Evolutionary conservation across 2,113 vertebrate species (phyloP).

Genomic region (Notechis scutatus): DNA sequence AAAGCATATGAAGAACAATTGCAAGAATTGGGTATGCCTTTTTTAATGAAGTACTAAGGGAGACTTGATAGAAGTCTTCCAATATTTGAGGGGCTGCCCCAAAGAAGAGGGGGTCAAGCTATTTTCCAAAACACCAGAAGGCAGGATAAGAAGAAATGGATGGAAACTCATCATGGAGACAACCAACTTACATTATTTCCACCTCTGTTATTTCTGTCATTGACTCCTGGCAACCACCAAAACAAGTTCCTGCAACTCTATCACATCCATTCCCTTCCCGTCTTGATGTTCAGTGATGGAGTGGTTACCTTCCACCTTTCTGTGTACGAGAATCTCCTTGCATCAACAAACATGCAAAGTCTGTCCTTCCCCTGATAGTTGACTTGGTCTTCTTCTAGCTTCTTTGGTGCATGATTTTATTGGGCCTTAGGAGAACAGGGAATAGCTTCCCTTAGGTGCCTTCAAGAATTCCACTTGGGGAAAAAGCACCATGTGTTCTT

Average conservation of each 20-base stretch:
- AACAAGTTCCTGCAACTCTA: neutral
- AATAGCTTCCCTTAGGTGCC: neutral
- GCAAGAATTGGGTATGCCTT: neutral
- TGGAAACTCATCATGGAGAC: neutral
- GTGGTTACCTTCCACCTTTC: neutral
- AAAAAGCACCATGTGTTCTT: neutral
- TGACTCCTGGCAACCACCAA: neutral
- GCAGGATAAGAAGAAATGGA: neutral
- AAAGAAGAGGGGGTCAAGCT: neutral
- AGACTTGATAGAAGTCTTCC: neutral
- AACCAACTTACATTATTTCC: neutral
- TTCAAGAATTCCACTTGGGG: neutral
- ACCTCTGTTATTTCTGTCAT: neutral
- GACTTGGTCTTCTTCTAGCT: neutral
- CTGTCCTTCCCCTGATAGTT: neutral
- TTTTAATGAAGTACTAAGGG: neutral
- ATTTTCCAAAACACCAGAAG: neutral
- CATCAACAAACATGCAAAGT: neutral
- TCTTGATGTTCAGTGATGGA: neutral
- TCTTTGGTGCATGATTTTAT: neutral
- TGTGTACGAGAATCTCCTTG: neutral
- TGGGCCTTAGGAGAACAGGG: neutral
- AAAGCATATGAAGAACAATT: neutral
- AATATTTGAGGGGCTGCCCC: neutral
- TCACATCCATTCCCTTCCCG: neutral